Percentiles rank a stretch among this genome's conserved stretches.
These are phyloP conservation scores for Todiramphus saurophagus DNA, from an alignment of 2,113 vertebrate species.

Conservation along the genomic window DNA sequence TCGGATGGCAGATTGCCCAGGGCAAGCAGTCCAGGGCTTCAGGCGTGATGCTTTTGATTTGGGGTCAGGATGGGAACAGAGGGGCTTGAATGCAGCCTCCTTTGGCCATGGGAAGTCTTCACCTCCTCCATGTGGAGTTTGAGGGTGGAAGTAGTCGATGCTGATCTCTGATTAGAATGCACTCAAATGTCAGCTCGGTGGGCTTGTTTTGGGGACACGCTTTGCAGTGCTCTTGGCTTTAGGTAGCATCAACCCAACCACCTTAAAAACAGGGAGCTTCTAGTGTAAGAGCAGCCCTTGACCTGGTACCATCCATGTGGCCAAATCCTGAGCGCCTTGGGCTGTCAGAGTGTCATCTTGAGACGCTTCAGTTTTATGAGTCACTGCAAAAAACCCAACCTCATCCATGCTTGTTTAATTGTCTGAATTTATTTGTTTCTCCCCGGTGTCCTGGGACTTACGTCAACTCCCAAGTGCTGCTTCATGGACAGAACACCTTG, in stretches of 20 bases:
- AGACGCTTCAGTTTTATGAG: not conserved
- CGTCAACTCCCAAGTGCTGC: not conserved
- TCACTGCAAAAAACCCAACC: not conserved
- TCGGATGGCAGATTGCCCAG: not conserved
- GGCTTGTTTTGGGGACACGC: not conserved
- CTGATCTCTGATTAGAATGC: not conserved
- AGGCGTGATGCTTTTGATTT: not conserved
- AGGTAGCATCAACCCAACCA: constrained; percentile 43
- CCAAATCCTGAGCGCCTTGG: not conserved
- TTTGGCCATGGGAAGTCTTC: not conserved
- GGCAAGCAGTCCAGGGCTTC: not conserved
- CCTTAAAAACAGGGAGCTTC: constrained; percentile 7
- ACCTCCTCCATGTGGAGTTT: not conserved
- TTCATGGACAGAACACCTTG: not conserved
- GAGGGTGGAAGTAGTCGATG: not conserved
- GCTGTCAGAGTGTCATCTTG: not conserved
- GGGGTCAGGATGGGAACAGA: not conserved
- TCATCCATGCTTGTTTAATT: not conserved
- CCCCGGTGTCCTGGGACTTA: not conserved
- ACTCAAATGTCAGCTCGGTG: not conserved
- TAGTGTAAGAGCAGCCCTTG: not conserved
- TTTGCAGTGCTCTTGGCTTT: not conserved
- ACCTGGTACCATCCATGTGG: not conserved
- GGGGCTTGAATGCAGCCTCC: not conserved
- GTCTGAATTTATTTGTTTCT: not conserved